phyloP scores from a whole-genome alignment of 2,113 vertebrate species.

The Platysteira castanea region DNA sequence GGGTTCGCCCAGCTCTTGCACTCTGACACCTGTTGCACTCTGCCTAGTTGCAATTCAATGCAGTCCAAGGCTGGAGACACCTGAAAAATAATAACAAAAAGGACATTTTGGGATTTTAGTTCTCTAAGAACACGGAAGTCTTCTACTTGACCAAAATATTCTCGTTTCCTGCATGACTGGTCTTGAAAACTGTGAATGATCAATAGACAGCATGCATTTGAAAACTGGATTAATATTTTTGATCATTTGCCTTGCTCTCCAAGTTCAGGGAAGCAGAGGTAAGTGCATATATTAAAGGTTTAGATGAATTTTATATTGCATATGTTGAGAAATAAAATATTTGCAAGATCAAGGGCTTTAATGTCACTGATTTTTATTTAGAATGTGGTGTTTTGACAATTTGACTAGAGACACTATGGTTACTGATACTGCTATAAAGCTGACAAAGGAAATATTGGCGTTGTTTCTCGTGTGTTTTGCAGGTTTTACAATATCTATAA shows the following conservation, averaged over 20 bases:
- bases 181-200: constrained; percentile 55
- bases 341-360: background rate
- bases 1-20: background rate
- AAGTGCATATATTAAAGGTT: constrained; percentile 45
- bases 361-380: background rate
- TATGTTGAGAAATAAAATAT: background rate
- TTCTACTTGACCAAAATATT: background rate
- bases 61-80: background rate
- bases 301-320: background rate
- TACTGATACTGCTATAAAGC: background rate
- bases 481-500: background rate
- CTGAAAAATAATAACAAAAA: background rate
- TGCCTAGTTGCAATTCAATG: background rate
- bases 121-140: background rate
- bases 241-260: constrained; percentile 72
- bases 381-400: background rate
- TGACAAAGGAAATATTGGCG: background rate
- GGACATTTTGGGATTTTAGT: background rate
- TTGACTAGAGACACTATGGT: background rate
- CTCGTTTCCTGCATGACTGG: constrained; percentile 10
- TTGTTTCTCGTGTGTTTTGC: background rate
- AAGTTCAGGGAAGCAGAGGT: constrained; percentile 81
- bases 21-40: background rate
- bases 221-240: constrained; percentile 73
- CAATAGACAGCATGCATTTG: constrained; percentile 75